Evolutionary conservation across 2,888 invertebrate species (phyloP).

Genomic region (Drosophila longiperda): DNA sequence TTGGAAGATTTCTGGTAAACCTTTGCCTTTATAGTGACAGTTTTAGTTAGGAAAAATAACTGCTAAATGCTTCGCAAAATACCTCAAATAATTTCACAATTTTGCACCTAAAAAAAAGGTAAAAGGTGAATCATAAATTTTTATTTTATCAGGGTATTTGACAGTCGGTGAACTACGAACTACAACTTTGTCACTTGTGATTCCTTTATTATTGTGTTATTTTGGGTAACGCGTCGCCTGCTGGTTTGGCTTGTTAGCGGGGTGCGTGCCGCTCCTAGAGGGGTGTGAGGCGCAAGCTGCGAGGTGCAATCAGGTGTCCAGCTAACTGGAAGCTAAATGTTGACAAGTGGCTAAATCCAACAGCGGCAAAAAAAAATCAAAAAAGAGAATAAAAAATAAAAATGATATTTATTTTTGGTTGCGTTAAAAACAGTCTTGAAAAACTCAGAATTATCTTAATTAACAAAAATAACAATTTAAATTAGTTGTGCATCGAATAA

Average conservation of each 20-base stretch:
- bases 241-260: slow-evolving; percentile 19
- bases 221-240: background rate
- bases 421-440: too few species aligned
- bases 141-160: background rate
- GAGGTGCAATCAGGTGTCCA: slow-evolving; percentile 4
- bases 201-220: slow-evolving; percentile 20
- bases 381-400: background rate
- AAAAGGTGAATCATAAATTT: background rate
- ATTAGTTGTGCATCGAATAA: background rate
- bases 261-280: slow-evolving; percentile 13
- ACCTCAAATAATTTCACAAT: too few species aligned
- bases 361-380: background rate
- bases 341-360: background rate
- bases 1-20: background rate
- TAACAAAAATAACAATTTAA: background rate
- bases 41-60: background rate
- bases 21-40: background rate
- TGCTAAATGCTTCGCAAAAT: background rate
- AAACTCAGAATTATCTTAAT: background rate
- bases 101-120: background rate
- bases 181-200: background rate
- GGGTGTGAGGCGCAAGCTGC: background rate
- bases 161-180: background rate
- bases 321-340: background rate
- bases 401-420: too few species aligned